Conservation (phyloP, 2,797 vertebrate species). For the Tenualosa thibaudeaui region DNA sequence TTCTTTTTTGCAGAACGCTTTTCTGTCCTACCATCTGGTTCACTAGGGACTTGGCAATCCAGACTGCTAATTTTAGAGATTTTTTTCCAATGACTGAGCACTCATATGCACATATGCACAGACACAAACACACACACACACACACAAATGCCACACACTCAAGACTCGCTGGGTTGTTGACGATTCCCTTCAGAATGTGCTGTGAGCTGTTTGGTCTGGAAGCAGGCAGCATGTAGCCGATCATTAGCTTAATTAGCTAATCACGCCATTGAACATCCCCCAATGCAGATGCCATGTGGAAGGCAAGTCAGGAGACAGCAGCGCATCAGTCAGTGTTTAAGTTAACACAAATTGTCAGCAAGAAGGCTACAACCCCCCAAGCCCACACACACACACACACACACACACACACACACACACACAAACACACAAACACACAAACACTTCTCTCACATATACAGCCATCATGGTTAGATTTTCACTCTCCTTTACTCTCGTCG, state of each 20-base stretch:
- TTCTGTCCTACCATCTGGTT: not conserved
- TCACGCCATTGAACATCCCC: conserved; percentile 9
- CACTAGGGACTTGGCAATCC: conserved; percentile 13
- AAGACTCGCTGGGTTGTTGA: not conserved
- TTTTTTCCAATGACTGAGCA: conserved; percentile 16
- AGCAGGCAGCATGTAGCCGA: conserved; percentile 14
- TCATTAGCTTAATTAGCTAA: conserved; percentile 50
- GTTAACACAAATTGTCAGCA: conserved; percentile 15
- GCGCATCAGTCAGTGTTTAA: not conserved
- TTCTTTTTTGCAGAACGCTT: not conserved
- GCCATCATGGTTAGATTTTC: not conserved
- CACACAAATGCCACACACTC: not conserved
- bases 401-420: no score
- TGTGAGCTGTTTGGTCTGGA: conserved; percentile 25
- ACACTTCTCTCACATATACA: not conserved
- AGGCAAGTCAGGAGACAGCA: not conserved
- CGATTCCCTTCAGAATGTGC: conserved; percentile 33
- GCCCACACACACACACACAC: no score
- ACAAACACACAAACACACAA: no score
- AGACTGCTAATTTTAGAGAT: conserved; percentile 30
- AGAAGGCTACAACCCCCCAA: not conserved
- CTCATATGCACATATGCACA: not conserved
- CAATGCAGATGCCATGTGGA: not conserved
- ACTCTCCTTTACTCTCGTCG: not conserved
- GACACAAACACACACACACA: not conserved